Percentiles rank a stretch among this genome's conserved stretches.
Evolutionary conservation across 2,797 vertebrate genomes (phyloP).

Genomic region (Enteromius mattozi): DNA sequence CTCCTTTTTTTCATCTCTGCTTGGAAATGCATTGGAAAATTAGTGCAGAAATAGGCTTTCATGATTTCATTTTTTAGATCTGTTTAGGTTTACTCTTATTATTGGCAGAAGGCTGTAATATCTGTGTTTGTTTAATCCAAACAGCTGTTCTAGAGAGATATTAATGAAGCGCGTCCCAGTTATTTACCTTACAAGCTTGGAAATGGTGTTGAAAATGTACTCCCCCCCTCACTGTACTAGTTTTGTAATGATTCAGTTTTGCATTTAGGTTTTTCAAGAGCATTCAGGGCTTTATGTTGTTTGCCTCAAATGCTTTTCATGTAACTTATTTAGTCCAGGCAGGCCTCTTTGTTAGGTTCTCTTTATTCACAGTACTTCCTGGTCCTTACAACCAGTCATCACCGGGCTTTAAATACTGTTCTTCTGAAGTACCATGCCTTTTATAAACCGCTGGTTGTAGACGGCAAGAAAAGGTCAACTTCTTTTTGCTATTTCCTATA

Average conservation of each 20-base stretch:
- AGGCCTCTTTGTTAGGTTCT: background rate
- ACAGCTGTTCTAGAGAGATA: background rate
- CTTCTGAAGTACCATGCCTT: background rate
- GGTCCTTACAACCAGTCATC: background rate
- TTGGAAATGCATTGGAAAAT: background rate
- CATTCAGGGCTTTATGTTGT: background rate
- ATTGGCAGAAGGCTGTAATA: background rate
- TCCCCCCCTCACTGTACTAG: background rate
- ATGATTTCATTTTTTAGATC: background rate
- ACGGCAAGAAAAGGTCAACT: background rate
- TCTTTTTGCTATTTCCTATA: background rate
- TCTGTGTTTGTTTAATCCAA: background rate
- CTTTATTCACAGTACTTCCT: conserved; percentile 19
- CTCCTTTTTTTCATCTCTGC: background rate
- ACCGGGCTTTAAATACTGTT: background rate
- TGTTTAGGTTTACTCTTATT: background rate
- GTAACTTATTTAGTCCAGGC: background rate
- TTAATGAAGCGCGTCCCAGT: background rate
- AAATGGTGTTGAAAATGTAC: conserved; percentile 3
- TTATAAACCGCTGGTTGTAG: background rate
- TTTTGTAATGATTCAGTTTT: background rate
- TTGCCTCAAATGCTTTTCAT: background rate
- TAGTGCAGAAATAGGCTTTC: background rate
- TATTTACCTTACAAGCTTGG: background rate
- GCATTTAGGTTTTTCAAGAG: background rate